Conservation (phyloP, 1,140 invertebrate species). For the Agrypnia vestita region DNA sequence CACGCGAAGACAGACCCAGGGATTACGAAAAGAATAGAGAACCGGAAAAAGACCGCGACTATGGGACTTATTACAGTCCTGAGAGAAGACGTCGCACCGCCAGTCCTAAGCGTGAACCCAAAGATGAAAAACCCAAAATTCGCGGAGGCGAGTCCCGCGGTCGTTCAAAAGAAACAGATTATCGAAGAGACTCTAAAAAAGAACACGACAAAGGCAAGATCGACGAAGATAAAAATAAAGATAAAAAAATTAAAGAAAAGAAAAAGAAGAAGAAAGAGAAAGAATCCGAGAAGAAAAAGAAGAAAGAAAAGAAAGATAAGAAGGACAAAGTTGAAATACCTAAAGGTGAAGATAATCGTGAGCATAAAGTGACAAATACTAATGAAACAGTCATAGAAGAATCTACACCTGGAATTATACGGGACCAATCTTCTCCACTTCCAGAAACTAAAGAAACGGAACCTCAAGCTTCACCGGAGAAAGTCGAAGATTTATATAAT, state of each 20-base stretch:
- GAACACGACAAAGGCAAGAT: slow-evolving; percentile 71
- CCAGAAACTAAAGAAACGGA: neutral
- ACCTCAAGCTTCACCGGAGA: slow-evolving; percentile 20
- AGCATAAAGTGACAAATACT: slow-evolving; percentile 25
- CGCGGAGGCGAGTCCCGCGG: slow-evolving; percentile 69
- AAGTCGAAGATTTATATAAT: slow-evolving; percentile 65
- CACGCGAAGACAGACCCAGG: slow-evolving; percentile 66
- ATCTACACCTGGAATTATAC: neutral
- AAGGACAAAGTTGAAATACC: slow-evolving; percentile 66
- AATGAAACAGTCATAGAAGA: slow-evolving; percentile 6
- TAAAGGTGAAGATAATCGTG: slow-evolving; percentile 42
- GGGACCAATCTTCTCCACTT: neutral
- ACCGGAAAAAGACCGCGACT: slow-evolving; percentile 50
- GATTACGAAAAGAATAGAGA: slow-evolving; percentile 67
- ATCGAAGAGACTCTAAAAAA: slow-evolving; percentile 69
- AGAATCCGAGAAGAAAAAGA: slow-evolving; percentile 68
- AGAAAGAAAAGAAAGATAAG: slow-evolving; percentile 70
- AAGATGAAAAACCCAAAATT: slow-evolving; percentile 66
- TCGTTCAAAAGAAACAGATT: slow-evolving; percentile 67
- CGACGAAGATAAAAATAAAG: slow-evolving; percentile 59
- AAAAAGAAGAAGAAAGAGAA: slow-evolving; percentile 69
- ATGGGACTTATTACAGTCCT: slow-evolving; percentile 47
- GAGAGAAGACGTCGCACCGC: slow-evolving; percentile 62
- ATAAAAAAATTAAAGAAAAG: slow-evolving; percentile 66
- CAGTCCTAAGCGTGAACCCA: slow-evolving; percentile 66